Percentiles rank a stretch among this genome's conserved stretches.
These are phyloP conservation scores for Vidua chalybeata DNA, from an alignment of 2,113 vertebrate genomes.

Conservation along the genomic window DNA sequence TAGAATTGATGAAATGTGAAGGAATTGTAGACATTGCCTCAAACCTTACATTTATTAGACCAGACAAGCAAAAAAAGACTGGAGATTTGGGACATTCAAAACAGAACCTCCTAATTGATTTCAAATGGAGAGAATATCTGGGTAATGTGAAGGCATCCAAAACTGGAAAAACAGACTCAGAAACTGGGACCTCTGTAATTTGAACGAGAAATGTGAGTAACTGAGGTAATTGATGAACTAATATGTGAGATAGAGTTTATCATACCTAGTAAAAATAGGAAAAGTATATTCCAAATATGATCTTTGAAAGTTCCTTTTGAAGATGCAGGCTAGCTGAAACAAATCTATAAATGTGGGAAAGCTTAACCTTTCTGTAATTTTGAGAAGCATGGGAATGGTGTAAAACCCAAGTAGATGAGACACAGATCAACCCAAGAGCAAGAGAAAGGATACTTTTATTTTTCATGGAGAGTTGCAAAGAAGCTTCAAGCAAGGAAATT, in stretches of 20 bases:
- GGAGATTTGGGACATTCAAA: constrained; percentile 23
- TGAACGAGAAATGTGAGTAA: background rate
- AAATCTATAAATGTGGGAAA: background rate
- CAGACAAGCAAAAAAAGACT: constrained; percentile 34
- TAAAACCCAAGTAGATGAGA: background rate
- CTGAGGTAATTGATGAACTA: background rate
- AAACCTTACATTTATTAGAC: constrained; percentile 45
- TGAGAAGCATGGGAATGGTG: fast-evolving
- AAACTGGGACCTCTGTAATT: background rate
- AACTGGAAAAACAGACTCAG: background rate
- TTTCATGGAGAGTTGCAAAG: background rate
- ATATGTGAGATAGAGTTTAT: background rate
- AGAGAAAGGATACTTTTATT: background rate
- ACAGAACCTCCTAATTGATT: constrained; percentile 27
- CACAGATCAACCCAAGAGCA: background rate
- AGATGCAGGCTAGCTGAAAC: background rate
- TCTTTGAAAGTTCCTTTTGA: background rate
- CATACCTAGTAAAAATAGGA: background rate
- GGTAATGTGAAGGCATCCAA: constrained; percentile 1
- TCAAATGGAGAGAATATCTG: constrained; percentile 22
- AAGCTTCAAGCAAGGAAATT: background rate
- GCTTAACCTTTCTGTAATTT: background rate
- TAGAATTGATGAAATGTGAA: constrained; percentile 20
- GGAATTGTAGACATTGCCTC: background rate
- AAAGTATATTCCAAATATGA: background rate